Conservation (phyloP, 2,888 invertebrate species). For the Plusia festucae region DNA sequence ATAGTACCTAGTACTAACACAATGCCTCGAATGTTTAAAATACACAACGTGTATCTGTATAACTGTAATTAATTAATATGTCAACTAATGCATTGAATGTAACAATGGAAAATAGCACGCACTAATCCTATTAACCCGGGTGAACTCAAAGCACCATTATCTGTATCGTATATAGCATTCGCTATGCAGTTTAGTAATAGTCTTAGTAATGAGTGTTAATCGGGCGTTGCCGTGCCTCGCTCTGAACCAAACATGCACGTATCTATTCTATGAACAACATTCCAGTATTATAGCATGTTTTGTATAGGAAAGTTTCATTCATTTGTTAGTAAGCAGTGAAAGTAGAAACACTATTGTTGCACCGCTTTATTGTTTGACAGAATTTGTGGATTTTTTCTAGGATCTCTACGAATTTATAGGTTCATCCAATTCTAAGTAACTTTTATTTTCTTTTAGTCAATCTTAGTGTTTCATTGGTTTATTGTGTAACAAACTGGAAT, state of each 20-base stretch:
- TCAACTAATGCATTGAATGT: constrained; percentile 58
- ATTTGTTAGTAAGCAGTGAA: constrained; percentile 7
- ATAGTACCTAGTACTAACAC: not conserved
- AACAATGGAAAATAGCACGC: constrained; percentile 71
- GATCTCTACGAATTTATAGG: not conserved
- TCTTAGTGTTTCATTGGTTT: not conserved
- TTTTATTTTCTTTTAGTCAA: not conserved
- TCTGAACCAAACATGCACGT: constrained; percentile 31
- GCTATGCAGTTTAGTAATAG: constrained; percentile 72
- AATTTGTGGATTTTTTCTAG: not conserved
- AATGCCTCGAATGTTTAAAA: not conserved
- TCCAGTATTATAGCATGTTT: constrained; percentile 18
- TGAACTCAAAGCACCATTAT: constrained; percentile 70
- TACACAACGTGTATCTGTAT: constrained; percentile 3
- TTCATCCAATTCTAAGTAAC: not conserved
- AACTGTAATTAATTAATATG: constrained; percentile 44
- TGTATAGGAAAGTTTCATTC: constrained; percentile 8
- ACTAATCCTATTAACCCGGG: constrained; percentile 77
- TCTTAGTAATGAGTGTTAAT: constrained; percentile 65
- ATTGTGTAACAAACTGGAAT: constrained; percentile 15
- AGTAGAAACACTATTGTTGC: not conserved
- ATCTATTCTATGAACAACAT: constrained; percentile 27
- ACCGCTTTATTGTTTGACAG: not conserved
- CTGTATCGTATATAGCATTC: constrained; percentile 68
- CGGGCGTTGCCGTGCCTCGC: constrained; percentile 58